A percentile compares a stretch with the other conserved stretches of the same genome.
Conservation (phyloP, 2,113 vertebrate species). For the Paralichthys olivaceus region DNA sequence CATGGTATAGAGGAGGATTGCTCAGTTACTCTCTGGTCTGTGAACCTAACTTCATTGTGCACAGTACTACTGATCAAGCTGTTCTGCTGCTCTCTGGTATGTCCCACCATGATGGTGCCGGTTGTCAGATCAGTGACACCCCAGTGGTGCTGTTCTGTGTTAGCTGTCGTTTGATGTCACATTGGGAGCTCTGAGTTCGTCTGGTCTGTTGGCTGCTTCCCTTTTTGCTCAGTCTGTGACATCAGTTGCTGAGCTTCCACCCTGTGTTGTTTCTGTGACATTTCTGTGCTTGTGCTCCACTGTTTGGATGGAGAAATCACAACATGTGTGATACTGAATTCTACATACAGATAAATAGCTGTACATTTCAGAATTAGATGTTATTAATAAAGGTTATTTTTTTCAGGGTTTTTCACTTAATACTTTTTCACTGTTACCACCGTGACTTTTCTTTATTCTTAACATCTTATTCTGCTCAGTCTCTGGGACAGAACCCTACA, state of each 20-base stretch:
- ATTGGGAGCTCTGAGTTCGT: background rate
- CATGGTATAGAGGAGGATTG: background rate
- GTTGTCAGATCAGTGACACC: slow-evolving; percentile 12
- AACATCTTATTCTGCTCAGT: background rate
- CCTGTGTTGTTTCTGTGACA: background rate
- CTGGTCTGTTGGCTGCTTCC: slow-evolving; percentile 1
- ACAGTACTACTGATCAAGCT: background rate
- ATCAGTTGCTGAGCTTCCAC: background rate
- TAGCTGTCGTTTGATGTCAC: slow-evolving; percentile 14
- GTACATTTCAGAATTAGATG: background rate
- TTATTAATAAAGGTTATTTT: background rate
- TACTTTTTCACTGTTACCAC: background rate
- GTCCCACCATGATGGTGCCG: slow-evolving; percentile 10
- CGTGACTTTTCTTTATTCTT: background rate
- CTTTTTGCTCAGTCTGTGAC: background rate
- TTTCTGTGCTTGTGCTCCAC: background rate
- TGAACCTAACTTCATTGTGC: no score
- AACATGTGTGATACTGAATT: background rate
- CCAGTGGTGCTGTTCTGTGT: background rate
- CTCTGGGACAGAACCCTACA: background rate
- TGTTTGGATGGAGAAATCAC: no score
- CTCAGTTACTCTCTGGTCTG: background rate
- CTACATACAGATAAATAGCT: background rate
- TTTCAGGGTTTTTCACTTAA: background rate
- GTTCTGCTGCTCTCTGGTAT: slow-evolving; percentile 10